Evolutionary conservation across 2,797 vertebrate species (phyloP), one percentile per base, ranked within the genome.

Genomic region (Lagodon rhomboides): DNA sequence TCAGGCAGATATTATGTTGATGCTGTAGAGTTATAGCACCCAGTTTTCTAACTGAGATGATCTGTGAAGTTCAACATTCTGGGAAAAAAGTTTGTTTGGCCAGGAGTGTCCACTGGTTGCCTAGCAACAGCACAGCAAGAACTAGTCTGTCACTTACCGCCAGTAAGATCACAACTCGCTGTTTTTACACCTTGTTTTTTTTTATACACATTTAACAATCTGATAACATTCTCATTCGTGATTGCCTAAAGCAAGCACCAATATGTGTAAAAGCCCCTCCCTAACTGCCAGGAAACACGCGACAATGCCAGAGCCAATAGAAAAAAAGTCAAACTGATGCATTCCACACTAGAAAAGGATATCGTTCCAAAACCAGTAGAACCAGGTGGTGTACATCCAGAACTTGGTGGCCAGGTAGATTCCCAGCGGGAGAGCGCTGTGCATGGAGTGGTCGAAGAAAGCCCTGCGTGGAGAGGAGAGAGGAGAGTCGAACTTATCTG

Each of bases 281-380:
- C 38, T 38, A 11, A 38, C 38, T 38, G 38, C 38, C 38, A 38
- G 38, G 38, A 38, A 38, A 38, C 38, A 38, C 9, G 38, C 38
- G 10, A 38, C 38, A 38, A 11, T 11, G 38, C 38, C 38, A 11
- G 11, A 38, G 38, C 38, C 10, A 38, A 38, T 3, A 11, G 38
- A 38, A 38, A 53, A 10, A 23, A 46, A 27, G 2, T 11, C 13
- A 41, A 50, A 16, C 3, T 3, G 9, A 53, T 59, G n/a, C 12
- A 11, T 27, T 22, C 27, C 16, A 18, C 17, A 44, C 22, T 38
- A 44, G 49, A 56, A 83, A 90, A 91, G 85, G 98, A 99, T 99
- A 99, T 99, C 97, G 80, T 97, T 98, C 98, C 98, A 99, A 94
- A 99, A 98, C 98, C 98, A 99, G 93, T 98, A 98, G 93, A 99